Conservation (phyloP, 2,888 invertebrate species). For the Chydorus sphaericus region DNA sequence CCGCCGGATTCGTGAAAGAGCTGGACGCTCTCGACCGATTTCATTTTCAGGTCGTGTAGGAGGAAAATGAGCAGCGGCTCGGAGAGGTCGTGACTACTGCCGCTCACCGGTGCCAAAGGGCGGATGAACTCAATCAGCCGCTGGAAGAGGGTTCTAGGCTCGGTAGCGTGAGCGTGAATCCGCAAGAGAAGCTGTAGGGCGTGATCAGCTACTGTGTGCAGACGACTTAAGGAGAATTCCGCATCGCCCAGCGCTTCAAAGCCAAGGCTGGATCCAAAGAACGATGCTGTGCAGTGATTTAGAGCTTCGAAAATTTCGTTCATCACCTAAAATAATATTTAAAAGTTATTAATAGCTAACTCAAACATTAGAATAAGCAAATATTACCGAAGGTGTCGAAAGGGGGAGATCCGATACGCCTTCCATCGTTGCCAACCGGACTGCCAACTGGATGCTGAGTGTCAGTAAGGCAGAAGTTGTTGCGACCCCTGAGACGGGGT, state of each 20-base stretch:
- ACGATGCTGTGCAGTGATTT: background rate
- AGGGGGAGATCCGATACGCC: background rate
- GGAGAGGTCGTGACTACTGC: constrained; percentile 36
- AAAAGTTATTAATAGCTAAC: too few relatives aligned
- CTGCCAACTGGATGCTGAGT: background rate
- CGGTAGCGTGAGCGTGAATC: constrained; percentile 57
- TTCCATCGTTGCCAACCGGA: background rate
- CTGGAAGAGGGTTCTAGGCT: constrained; percentile 56
- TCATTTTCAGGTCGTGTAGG: constrained; percentile 59
- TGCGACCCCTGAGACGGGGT: background rate
- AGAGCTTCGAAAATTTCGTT: constrained; percentile 1
- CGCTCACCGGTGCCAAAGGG: background rate
- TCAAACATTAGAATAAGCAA: too few relatives aligned
- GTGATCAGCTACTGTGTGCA: constrained; percentile 66
- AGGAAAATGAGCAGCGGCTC: constrained; percentile 76
- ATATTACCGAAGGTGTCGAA: background rate
- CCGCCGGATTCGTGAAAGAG: constrained; percentile 55
- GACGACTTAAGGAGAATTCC: constrained; percentile 22
- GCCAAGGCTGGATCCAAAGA: background rate
- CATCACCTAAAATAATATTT: too few relatives aligned
- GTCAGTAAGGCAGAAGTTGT: background rate
- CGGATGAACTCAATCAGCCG: constrained; percentile 57
- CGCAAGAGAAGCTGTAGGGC: constrained; percentile 70
- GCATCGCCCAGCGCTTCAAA: background rate
- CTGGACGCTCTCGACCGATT: constrained; percentile 49